Evolutionary conservation across 2,113 vertebrate genomes (phyloP), one percentile per base, ranked within the genome.

Genomic region (Xiphophorus couchianus): DNA sequence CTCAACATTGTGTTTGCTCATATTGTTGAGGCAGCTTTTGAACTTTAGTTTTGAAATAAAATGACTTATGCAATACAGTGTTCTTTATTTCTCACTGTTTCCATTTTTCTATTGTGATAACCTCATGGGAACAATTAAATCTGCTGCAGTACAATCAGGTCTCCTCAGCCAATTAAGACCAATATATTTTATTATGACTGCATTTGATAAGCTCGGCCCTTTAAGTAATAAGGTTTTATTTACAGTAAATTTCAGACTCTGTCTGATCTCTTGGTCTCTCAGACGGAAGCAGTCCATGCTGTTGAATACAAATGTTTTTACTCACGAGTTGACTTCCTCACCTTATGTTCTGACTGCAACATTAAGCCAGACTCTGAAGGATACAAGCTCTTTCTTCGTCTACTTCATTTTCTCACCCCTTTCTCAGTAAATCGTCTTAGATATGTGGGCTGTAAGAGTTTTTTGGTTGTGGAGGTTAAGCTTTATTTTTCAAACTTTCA

Each of bases 381-480:
- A 75, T 39, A 63, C 4, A 5, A 62, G 31, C 69, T 42, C 62
- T 68, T 73, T 75, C 39, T 73, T 78, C 51, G 67, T 71, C 39
- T 66, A 25, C 25, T 58, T 17, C 0, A 19, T 67, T 61, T 85
- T 81, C 74, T 66, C 80, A 51, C 29, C 25, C n/a, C 29, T 14
- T 29, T 29, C 64, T 37, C 79, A 77, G 67, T 74, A 63, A 84
- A 71, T 72, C 72, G 39, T 71, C 82, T 65, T 76, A 84, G 76
- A 76, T 71, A 64, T 74, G 62, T 77, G 64, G 48, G 33, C 78
- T 71, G 85, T 74, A 69, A 72, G 76, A 76, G 82, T 73, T 74
- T 81, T 11, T 81, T 39, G 88, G 85, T 86, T 72, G 5, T 19
- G 0, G 27, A 68, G 86, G 87, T 90, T 90, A 91, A 90, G 84